Evolutionary conservation across 2,113 vertebrate species (phyloP), one percentile per base, ranked within the genome.

Genomic region (Hydropotes inermis): DNA sequence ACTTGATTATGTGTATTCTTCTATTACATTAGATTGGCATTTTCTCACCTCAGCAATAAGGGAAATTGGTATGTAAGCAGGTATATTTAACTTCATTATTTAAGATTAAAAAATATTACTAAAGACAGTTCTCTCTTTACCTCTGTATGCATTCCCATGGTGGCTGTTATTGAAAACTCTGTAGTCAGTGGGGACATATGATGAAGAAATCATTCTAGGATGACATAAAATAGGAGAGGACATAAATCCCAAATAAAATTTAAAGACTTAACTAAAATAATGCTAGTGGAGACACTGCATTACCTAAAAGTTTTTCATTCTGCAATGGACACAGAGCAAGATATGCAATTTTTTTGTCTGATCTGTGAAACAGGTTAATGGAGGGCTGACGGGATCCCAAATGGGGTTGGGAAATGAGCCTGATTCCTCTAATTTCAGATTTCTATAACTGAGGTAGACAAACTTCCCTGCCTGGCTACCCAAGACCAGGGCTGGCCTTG

Each of bases 31-130:
- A 87, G 83, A 91, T 61, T 84, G 61, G 45, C 47, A 92, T 91
- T 87, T 92, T 57, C 92, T 95, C 36, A 85, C 33, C 13, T 76
- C 45, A 30, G 5, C 57, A 85, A 96, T 89, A 93, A 91, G 94
- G 47, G 25, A 94, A 70, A 17, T 86, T 43, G 87, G 17, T 43
- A 79, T 91, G 33, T 33, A 74, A 96, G 83, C 25, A 92, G 55
- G 19, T 45, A 8, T 81, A 47, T 70, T 97, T 94, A 92, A 60
- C 30, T 70, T 15, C 85, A 28, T 17, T 93, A 19, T 76, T 81
- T 89, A 92, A 87, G 89, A 84, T 93, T 74, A 52, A 91, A 94
- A 94, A 87, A 86, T 64, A 89, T 58, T 45, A 45, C 39, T 64
- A 91, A 86, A 25, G 23, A 87, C 39, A 74, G 16, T 85, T 90